Evolutionary conservation across 2,888 invertebrate species (phyloP), one percentile per base, ranked within the genome.

Genomic region (Parochlus steinenii): DNA sequence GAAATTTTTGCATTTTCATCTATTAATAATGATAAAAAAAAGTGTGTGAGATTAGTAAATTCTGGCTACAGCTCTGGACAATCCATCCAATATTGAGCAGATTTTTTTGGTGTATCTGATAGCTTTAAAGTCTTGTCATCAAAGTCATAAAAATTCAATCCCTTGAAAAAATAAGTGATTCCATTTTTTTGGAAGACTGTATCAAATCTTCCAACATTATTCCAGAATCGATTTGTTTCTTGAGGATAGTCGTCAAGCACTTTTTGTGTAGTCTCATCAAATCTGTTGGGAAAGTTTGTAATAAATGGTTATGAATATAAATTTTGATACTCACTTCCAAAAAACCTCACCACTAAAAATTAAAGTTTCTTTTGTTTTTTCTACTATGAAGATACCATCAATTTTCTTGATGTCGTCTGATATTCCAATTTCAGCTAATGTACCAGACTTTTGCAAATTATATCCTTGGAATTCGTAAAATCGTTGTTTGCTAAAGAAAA

Each of bases 101-200:
- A 85, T 0, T 70, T 58, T 40, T 68, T 69, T 40, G 75, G 80
- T 34, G 65, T n/a, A n/a, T n/a, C n/a, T n/a, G n/a, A n/a, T n/a
- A n/a, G n/a, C n/a, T n/a, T n/a, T n/a, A n/a, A n/a, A n/a, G n/a
- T n/a, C n/a, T 68, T 56, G 47, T 82, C 81, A 57, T 80, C 74
- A 57, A 81, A 81, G 54, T 77, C 75, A 80, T 80, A 82, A 51
- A 70, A 81, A 18, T 75, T 73, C 56, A 76, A 78, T 22, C 75
- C 82, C 62, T 85, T 82, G 66, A 89, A 85, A 64, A 89, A 89
- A 55, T 87, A 87, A 2, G 86, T 86, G 54, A 73, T 75, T 33
- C 79, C 83, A 18, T 16, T 14, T 5, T n/a, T 5, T 25, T 23
- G 24, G 6, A 33, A 7, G 5, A 17, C 33, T 10, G 33, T 33